phyloP scores from a whole-genome alignment of 1,140 invertebrate species.

The Cyrtorhinus lividipennis region DNA sequence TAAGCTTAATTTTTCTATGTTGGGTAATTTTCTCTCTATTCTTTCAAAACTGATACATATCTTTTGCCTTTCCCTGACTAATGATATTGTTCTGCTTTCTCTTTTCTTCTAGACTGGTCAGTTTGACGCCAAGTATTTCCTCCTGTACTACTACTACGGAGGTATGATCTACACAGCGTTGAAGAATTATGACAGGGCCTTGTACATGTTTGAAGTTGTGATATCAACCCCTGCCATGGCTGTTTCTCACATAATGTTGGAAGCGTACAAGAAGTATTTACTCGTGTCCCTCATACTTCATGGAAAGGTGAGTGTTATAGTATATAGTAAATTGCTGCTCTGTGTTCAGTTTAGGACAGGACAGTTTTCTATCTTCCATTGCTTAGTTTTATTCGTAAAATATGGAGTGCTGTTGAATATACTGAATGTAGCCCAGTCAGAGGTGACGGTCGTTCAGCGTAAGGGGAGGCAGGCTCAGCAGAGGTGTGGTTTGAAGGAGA shows the following conservation, averaged over 20 bases:
- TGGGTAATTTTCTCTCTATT: no score
- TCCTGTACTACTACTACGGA: slow-evolving; percentile 93
- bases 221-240: slow-evolving; percentile 84
- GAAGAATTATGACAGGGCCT: slow-evolving; percentile 80
- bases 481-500: no score
- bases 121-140: slow-evolving; percentile 83
- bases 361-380: background rate
- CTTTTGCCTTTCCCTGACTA: no score
- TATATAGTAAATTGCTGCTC: no score
- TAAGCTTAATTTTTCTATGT: no score
- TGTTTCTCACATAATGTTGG: slow-evolving; percentile 91
- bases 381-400: background rate
- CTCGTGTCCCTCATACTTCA: slow-evolving; percentile 79
- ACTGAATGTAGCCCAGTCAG: no score
- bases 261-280: slow-evolving; percentile 93
- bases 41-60: no score
- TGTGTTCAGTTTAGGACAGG: background rate
- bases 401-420: background rate
- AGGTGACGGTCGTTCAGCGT: no score
- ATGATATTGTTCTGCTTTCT: no score
- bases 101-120: slow-evolving; percentile 45
- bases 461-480: no score
- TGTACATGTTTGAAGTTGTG: slow-evolving; percentile 91
- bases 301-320: slow-evolving; percentile 62
- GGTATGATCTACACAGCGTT: slow-evolving; percentile 91